These are phyloP conservation scores for Danio aesculapii DNA, from an alignment of 2,797 vertebrate species.

Conservation along the genomic window DNA sequence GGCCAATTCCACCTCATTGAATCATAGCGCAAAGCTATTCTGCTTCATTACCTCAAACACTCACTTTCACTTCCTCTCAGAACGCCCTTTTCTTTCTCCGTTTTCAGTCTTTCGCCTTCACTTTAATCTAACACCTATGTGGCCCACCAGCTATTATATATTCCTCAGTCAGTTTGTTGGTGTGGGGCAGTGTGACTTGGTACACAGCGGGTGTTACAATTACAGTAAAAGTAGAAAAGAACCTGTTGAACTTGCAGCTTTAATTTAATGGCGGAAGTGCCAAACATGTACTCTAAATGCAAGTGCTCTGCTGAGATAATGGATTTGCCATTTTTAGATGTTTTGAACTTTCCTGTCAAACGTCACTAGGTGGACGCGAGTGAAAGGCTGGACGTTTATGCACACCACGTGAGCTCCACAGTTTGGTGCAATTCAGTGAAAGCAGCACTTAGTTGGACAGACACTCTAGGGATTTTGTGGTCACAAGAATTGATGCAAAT, in stretches of 20 bases:
- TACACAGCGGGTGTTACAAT: conserved; percentile 40
- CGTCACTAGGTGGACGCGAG: not conserved
- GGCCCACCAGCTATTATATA: conserved; percentile 35
- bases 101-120: conserved; percentile 25
- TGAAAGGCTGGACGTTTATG: not conserved
- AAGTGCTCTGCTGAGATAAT: conserved; percentile 23
- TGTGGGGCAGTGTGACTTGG: conserved; percentile 11
- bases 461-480: not conserved
- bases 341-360: conserved; percentile 27
- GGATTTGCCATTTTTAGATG: conserved; percentile 23
- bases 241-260: conserved; percentile 8
- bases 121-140: conserved; percentile 32
- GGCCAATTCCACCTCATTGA: conserved; percentile 66
- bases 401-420: not conserved
- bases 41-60: conserved; percentile 69
- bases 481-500: not conserved
- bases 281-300: not conserved
- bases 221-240: conserved; percentile 33
- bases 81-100: not conserved
- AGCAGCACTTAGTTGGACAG: not conserved
- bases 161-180: conserved; percentile 12
- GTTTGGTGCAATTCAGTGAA: conserved; percentile 1
- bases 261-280: conserved; percentile 4
- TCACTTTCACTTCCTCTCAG: conserved; percentile 2
- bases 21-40: conserved; percentile 68